phyloP scores from a whole-genome alignment of 2,797 vertebrate genomes.

The Anguilla megastoma region DNA sequence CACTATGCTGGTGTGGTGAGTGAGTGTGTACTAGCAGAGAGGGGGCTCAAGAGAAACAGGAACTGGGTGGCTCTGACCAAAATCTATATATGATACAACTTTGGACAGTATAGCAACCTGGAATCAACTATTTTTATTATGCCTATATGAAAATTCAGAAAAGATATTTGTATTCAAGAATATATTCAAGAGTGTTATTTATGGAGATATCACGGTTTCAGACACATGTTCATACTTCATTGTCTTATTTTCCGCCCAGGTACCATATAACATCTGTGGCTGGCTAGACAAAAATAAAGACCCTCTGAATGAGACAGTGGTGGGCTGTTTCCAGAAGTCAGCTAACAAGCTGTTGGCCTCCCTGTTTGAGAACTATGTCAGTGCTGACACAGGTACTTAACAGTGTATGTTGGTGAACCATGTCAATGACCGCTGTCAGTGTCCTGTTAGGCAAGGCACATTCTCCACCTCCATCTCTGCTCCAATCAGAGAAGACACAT shows the following conservation, averaged over 20 bases:
- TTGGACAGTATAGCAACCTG: not conserved
- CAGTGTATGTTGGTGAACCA: not conserved
- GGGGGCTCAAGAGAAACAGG: not conserved
- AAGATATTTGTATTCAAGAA: not conserved
- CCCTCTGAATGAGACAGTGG: constrained; percentile 90
- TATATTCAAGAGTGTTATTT: not conserved
- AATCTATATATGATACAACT: not conserved
- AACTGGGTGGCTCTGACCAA: not conserved
- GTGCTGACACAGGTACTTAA: constrained; percentile 76
- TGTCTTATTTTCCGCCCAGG: constrained; percentile 64
- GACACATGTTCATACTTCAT: not conserved
- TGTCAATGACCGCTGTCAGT: not conserved
- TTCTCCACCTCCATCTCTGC: not conserved
- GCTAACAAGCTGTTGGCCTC: constrained; percentile 84
- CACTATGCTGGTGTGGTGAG: constrained; percentile 93
- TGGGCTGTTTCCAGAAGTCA: constrained; percentile 86
- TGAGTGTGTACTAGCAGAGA: constrained; percentile 36
- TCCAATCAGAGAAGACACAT: not conserved
- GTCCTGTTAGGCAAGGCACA: not conserved
- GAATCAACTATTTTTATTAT: not conserved
- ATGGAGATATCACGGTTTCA: not conserved
- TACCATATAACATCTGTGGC: constrained; percentile 87
- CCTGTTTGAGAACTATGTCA: constrained; percentile 84
- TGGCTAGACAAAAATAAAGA: constrained; percentile 97
- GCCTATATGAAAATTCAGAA: not conserved